Conservation (phyloP, 2,113 vertebrate genomes). For the Limnothrissa miodon region DNA sequence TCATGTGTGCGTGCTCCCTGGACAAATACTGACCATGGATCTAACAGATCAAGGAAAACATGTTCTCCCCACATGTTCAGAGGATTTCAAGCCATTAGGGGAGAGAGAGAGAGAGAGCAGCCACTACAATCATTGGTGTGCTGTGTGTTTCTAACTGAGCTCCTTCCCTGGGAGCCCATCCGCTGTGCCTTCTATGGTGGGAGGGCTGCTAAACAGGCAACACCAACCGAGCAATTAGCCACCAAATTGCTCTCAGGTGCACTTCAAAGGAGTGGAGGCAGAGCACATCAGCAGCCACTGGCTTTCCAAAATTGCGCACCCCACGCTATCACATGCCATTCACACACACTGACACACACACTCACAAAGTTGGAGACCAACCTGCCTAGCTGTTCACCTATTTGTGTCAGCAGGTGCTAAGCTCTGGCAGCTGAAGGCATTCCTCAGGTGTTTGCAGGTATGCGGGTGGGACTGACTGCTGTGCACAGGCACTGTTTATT, state of each 20-base stretch:
- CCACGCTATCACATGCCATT: neutral
- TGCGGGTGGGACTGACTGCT: neutral
- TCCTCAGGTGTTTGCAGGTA: neutral
- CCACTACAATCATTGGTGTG: neutral
- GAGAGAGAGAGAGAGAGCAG: neutral
- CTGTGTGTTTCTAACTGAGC: neutral
- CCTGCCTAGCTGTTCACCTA: neutral
- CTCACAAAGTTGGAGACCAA: neutral
- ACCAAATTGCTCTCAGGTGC: neutral
- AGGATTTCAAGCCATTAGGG: neutral
- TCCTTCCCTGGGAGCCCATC: neutral
- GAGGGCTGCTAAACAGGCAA: neutral
- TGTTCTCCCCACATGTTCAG: too few species aligned
- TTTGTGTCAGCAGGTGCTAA: neutral
- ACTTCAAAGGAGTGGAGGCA: neutral
- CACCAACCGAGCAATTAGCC: neutral
- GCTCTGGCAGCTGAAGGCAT: neutral
- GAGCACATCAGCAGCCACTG: neutral
- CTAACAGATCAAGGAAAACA: too few species aligned
- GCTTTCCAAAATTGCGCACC: neutral
- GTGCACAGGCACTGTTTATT: neutral
- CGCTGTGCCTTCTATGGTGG: neutral
- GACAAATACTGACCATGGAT: too few species aligned
- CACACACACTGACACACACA: neutral
- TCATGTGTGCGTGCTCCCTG: too few species aligned